Evolutionary conservation across 2,797 vertebrate genomes (phyloP).

Genomic region (Psittacula derbiana): DNA sequence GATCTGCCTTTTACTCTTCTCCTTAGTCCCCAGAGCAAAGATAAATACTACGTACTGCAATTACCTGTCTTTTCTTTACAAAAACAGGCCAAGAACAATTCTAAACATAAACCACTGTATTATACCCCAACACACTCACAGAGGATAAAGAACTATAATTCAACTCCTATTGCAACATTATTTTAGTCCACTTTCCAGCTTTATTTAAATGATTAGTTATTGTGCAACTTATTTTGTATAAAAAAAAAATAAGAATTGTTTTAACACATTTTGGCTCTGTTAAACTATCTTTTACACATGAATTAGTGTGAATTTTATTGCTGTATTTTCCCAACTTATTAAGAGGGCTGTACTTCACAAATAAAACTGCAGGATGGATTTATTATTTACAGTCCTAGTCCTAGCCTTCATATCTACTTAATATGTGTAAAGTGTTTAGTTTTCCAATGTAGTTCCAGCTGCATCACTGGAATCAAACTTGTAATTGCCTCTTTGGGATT

Average conservation of each 20-base stretch:
- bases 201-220: constrained; percentile 51
- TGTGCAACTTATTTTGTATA: background rate
- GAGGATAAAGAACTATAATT: constrained; percentile 8
- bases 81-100: constrained; percentile 22
- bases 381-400: constrained; percentile 72
- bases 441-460: constrained; percentile 75
- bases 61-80: constrained; percentile 37
- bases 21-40: background rate
- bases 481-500: constrained; percentile 80
- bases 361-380: constrained; percentile 69
- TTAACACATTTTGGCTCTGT: constrained; percentile 42
- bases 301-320: constrained; percentile 71
- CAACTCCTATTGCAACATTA: background rate
- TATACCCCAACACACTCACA: background rate
- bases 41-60: background rate
- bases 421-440: constrained; percentile 75
- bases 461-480: constrained; percentile 79
- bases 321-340: constrained; percentile 70
- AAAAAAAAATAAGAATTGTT: background rate
- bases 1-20: background rate
- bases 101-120: constrained; percentile 28
- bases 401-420: constrained; percentile 74
- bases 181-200: constrained; percentile 20
- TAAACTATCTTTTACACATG: constrained; percentile 59
- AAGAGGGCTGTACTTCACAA: constrained; percentile 69